Evolutionary conservation across 2,888 invertebrate genomes (phyloP), one percentile per base, ranked within the genome.

Genomic region (Amphipoea lucens): DNA sequence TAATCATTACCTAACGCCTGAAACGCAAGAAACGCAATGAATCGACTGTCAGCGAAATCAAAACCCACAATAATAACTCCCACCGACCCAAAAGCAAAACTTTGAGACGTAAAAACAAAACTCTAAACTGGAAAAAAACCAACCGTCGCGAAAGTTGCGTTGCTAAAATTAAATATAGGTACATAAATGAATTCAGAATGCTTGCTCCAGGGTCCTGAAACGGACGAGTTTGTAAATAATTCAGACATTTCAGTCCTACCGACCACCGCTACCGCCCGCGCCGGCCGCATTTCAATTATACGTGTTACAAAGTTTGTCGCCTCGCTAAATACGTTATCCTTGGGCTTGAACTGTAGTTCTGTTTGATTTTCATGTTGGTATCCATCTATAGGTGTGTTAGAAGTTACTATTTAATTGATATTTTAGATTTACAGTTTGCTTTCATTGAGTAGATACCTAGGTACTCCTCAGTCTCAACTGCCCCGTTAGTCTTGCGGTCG

Each of bases 211-310:
- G 68, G 66, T 75, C 67, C 68, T 74, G 76, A 48, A 77, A 40
- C 75, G 85, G 83, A 87, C 69, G 86, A 85, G 84, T 87, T 87
- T 69, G 81, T 90, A 85, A 90, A 90, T 90, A 90, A 90, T 87
- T 90, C 86, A 90, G 81, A 78, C 11, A 86, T 88, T 89, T 90
- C 86, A 90, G 79, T 71, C 5, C 60, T 74, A 73, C 77, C 82
- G 36, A 48, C 68, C 29, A 69, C 45, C 68, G 20, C 23, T 40
- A 29, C 14, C 65, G 65, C 45, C 17, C 23, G 6, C 65, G 65
- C 45, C 9, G 48, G 84, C 82, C 84, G 86, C 83, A 77, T 90
- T 90, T 91, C 89, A 91, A 91, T 90, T 91, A 88, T 81, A 79
- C 69, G 71, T 72, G 79, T 87, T 87, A 84, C 67, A 74, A 89